phyloP scores from a whole-genome alignment of 2,888 invertebrate genomes.

The Napeogenes sylphis region DNA sequence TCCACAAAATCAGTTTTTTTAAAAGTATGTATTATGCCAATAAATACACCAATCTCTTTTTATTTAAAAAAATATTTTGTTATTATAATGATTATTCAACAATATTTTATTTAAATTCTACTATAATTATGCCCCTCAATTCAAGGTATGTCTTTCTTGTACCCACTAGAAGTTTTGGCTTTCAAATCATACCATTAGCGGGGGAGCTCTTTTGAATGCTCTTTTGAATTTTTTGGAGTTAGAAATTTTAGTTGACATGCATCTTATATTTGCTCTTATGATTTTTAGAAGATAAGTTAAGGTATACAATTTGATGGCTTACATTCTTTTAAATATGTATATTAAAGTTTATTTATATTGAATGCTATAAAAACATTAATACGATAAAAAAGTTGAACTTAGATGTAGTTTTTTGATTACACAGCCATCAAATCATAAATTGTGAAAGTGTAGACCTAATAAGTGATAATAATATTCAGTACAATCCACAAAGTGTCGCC shows the following conservation, averaged over 20 bases:
- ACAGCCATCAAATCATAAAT: not conserved
- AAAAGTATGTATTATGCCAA: too few relatives aligned
- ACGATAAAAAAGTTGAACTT: too few relatives aligned
- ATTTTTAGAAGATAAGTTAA: too few relatives aligned
- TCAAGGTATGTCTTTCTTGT: not conserved
- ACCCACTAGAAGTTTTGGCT: conserved; percentile 4
- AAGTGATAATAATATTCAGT: conserved; percentile 19
- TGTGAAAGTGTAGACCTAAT: not conserved
- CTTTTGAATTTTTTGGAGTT: conserved; percentile 18
- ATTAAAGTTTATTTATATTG: not conserved
- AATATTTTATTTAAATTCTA: conserved; percentile 1
- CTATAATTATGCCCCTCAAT: not conserved
- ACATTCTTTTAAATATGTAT: too few relatives aligned
- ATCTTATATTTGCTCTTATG: too few relatives aligned
- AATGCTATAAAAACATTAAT: too few relatives aligned
- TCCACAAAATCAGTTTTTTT: too few relatives aligned
- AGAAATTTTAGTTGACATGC: conserved; percentile 8
- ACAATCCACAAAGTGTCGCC: conserved; percentile 26
- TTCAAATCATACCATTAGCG: conserved; percentile 21
- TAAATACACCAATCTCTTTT: too few relatives aligned
- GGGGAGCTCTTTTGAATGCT: conserved; percentile 16
- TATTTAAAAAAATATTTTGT: too few relatives aligned
- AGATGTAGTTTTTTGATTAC: not conserved
- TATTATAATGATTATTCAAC: too few relatives aligned
- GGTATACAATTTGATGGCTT: too few relatives aligned